These are phyloP conservation scores for Ephialtes manifestator DNA, from an alignment of 2,888 invertebrate species.

Conservation along the genomic window DNA sequence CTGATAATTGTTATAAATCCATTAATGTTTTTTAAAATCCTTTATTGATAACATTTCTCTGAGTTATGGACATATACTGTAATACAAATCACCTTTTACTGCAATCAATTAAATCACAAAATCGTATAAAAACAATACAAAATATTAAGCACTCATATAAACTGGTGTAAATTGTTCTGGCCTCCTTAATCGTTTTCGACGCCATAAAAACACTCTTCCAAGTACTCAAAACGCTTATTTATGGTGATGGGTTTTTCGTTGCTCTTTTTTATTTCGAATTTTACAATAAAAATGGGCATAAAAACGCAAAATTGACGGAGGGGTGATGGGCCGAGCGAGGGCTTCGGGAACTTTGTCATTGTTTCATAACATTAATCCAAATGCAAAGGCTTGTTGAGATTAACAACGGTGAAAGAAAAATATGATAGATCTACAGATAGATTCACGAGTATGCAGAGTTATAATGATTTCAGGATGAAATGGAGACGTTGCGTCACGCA, in stretches of 20 bases:
- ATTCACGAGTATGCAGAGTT: slow-evolving; percentile 59
- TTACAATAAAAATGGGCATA: slow-evolving; percentile 11
- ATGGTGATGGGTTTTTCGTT: slow-evolving; percentile 42
- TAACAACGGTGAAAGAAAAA: slow-evolving; percentile 13
- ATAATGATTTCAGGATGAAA: slow-evolving; percentile 89
- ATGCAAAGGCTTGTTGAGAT: slow-evolving; percentile 46
- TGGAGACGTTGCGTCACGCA: slow-evolving; percentile 92
- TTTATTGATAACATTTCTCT: too few relatives aligned
- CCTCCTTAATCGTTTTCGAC: slow-evolving; percentile 1
- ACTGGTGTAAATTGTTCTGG: too few relatives aligned
- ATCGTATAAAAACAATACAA: too few relatives aligned
- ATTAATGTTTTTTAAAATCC: too few relatives aligned
- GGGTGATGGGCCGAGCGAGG: slow-evolving; percentile 63
- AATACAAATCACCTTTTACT: too few relatives aligned
- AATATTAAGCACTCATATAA: too few relatives aligned
- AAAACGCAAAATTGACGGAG: slow-evolving; percentile 33
- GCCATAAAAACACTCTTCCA: slow-evolving; percentile 5
- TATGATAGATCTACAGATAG: slow-evolving; percentile 32
- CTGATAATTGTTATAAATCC: too few relatives aligned
- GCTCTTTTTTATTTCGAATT: slow-evolving; percentile 24
- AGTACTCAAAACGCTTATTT: slow-evolving; percentile 26
- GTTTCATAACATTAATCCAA: slow-evolving; percentile 27
- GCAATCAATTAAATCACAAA: too few relatives aligned
- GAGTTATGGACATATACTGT: too few relatives aligned
- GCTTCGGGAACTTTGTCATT: slow-evolving; percentile 58